Evolutionary conservation across 2,797 vertebrate genomes (phyloP).

Genomic region (Oryzias sinensis): DNA sequence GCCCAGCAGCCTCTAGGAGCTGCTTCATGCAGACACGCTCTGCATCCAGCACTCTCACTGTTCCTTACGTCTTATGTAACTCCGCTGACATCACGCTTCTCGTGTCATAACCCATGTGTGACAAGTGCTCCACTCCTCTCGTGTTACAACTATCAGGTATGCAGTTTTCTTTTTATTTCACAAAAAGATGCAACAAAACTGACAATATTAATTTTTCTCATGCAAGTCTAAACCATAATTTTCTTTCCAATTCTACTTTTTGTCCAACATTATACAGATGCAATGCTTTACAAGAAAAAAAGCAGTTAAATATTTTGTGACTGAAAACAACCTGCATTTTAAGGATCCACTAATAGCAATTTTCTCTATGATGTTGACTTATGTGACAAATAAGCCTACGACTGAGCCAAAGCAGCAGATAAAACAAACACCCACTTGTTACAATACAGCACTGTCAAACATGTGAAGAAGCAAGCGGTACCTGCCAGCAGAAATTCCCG

Average conservation of each 20-base stretch:
- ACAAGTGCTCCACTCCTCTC: slow-evolving; percentile 49
- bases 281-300: too few relatives aligned
- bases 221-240: too few relatives aligned
- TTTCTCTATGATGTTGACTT: slow-evolving; percentile 27
- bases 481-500: slow-evolving; percentile 61
- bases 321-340: too few relatives aligned
- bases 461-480: slow-evolving; percentile 34
- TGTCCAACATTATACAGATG: too few relatives aligned
- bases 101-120: slow-evolving; percentile 69
- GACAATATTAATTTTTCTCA: too few relatives aligned
- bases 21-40: slow-evolving; percentile 55
- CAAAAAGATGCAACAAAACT: too few relatives aligned
- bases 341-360: slow-evolving; percentile 2
- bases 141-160: slow-evolving; percentile 15
- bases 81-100: slow-evolving; percentile 71
- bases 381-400: slow-evolving; percentile 12
- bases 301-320: too few relatives aligned
- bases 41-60: slow-evolving; percentile 63
- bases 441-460: slow-evolving; percentile 32
- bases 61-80: slow-evolving; percentile 74
- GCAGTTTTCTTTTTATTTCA: background rate
- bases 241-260: too few relatives aligned
- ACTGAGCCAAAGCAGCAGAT: slow-evolving; percentile 5
- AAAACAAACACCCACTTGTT: slow-evolving; percentile 51
- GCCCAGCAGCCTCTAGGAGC: slow-evolving; percentile 50